Percentiles rank a stretch among this genome's conserved stretches.
Evolutionary conservation across 2,888 invertebrate species (phyloP).

Genomic region (Alviniconcha strummeri): DNA sequence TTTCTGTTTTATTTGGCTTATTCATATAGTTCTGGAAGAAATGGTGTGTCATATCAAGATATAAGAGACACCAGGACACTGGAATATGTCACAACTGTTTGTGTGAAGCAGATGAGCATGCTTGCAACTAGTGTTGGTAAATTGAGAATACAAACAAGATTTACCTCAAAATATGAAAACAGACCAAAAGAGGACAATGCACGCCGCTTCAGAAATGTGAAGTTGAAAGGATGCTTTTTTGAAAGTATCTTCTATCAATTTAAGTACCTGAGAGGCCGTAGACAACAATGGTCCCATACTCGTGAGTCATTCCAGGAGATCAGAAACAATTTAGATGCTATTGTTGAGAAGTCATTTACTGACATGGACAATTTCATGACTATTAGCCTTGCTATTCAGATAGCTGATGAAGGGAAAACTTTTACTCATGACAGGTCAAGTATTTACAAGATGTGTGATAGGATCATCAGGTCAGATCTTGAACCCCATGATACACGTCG

Average conservation of each 20-base stretch:
- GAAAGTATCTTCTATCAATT: constrained; percentile 10
- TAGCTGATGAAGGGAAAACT: not conserved
- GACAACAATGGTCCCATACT: too few species aligned
- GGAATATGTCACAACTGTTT: not conserved
- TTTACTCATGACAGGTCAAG: not conserved
- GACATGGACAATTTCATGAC: constrained; percentile 22
- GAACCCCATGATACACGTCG: not conserved
- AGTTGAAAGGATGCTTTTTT: constrained; percentile 20
- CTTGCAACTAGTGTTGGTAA: not conserved
- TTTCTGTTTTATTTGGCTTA: not conserved
- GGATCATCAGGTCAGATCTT: not conserved
- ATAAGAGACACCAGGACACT: not conserved
- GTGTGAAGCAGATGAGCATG: not conserved
- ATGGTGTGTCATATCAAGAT: not conserved
- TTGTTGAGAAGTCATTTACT: not conserved
- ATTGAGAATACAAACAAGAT: not conserved
- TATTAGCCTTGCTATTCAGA: not conserved
- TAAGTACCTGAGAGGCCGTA: not conserved
- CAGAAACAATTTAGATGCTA: not conserved
- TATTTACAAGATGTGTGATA: constrained; percentile 7
- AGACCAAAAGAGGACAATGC: constrained; percentile 2
- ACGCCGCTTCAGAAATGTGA: not conserved
- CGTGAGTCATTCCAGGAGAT: not conserved
- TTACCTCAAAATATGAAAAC: not conserved
- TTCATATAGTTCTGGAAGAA: not conserved